Evolutionary conservation across 1,140 invertebrate species (phyloP).

Genomic region (Agrilus planipennis): DNA sequence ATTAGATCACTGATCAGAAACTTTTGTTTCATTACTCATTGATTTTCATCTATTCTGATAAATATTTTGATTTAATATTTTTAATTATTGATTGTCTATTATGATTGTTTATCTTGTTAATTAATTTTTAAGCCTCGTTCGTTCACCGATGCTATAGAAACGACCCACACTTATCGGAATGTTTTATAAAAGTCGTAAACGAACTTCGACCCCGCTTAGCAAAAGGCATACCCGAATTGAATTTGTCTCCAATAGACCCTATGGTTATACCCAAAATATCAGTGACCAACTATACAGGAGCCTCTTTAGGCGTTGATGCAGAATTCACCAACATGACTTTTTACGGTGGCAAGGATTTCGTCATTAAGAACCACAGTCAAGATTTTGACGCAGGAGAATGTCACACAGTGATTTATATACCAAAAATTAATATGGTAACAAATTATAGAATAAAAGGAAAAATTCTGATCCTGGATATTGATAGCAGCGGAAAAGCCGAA

Average conservation of each 20-base stretch:
- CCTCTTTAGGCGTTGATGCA: neutral
- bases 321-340: neutral
- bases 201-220: slow-evolving; percentile 35
- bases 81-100: too few relatives aligned
- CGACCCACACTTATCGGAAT: slow-evolving; percentile 32
- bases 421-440: neutral
- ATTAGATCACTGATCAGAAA: too few relatives aligned
- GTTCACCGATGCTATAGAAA: slow-evolving; percentile 32
- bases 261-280: slow-evolving; percentile 41
- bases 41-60: too few relatives aligned
- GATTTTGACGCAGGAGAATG: neutral
- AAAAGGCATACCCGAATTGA: slow-evolving; percentile 42
- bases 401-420: neutral
- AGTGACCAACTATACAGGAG: slow-evolving; percentile 42
- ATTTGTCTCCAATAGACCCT: slow-evolving; percentile 47
- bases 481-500: neutral
- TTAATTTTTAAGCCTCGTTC: slow-evolving; percentile 27
- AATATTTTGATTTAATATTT: too few relatives aligned
- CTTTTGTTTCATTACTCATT: too few relatives aligned
- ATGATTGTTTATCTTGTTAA: too few relatives aligned
- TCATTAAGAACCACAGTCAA: neutral
- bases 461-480: neutral
- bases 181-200: slow-evolving; percentile 34
- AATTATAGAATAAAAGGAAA: neutral
- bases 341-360: neutral